These are phyloP conservation scores for Kradibia gibbosae DNA, from an alignment of 1,140 invertebrate species.

Conservation along the genomic window DNA sequence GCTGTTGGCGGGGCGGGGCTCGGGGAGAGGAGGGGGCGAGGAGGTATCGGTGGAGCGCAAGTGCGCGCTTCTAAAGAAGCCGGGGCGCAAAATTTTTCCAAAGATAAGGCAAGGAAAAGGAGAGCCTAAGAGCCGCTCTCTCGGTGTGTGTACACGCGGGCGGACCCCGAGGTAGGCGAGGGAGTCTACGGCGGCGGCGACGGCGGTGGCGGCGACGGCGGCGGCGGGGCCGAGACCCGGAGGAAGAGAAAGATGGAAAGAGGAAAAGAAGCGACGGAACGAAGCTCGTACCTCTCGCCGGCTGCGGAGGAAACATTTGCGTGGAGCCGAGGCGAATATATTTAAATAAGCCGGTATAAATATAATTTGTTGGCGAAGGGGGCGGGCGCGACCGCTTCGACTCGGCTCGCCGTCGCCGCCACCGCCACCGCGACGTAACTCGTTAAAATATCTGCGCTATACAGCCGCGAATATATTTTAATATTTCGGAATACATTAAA, in stretches of 20 bases:
- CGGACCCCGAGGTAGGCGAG: not conserved
- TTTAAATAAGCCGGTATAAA: slow-evolving; percentile 71
- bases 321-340: slow-evolving; percentile 62
- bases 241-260: slow-evolving; percentile 25
- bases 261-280: slow-evolving; percentile 13
- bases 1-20: too few relatives aligned
- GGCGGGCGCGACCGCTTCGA: slow-evolving; percentile 28
- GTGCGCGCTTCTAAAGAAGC: slow-evolving; percentile 12
- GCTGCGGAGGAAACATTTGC: slow-evolving; percentile 56
- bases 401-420: slow-evolving; percentile 55
- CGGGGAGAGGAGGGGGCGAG: too few relatives aligned
- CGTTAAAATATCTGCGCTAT: slow-evolving; percentile 68
- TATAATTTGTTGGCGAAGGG: slow-evolving; percentile 67
- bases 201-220: not conserved
- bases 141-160: not conserved
- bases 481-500: slow-evolving; percentile 73
- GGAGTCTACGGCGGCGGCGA: too few relatives aligned
- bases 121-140: not conserved
- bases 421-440: slow-evolving; percentile 61
- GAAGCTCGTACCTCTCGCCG: slow-evolving; percentile 25
- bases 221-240: not conserved
- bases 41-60: slow-evolving; percentile 32
- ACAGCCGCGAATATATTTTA: slow-evolving; percentile 71
- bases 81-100: slow-evolving; percentile 25
- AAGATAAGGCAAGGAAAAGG: slow-evolving; percentile 32